Evolutionary conservation across 1,140 invertebrate species (phyloP), one percentile per base, ranked within the genome.

Genomic region (Polyergus mexicanus): DNA sequence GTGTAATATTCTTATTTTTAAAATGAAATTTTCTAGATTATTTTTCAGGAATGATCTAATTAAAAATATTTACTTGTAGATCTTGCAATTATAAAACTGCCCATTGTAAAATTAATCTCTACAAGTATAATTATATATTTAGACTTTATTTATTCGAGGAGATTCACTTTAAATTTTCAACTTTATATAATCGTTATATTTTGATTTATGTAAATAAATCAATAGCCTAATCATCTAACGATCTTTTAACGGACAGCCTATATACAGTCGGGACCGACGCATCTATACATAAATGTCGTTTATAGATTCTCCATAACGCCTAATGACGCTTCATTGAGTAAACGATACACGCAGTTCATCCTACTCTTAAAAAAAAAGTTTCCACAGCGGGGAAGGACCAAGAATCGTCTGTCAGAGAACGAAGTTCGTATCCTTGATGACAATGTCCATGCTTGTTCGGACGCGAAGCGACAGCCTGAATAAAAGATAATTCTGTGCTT

Each of bases 331-430:
- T 62, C 16, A 32, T 83, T 83, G 4, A 83, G 10, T 72, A 72
- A 62, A 74, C 54, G 47, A 83, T 83, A 68, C 68, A 72, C 47
- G 54, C 13, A 19, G 19, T 60, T 83, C 54, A 35, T 72, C 32
- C 25, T 22, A 13, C 44, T 8, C 25, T 19, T 4, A 22, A 83
- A 35, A 38, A 38, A 41, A 54, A 74, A 74, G 28, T 5, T 0
- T 28, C 6, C 16, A 4, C 4, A 13, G 2, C 69, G 25, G 2
- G 10, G n/a, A 44, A 7, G 11, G 28, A 44, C 0, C 10, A 10
- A 32, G 28, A 19, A 19, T 13, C 6, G 3, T 51, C 1, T 32
- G 1, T 13, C 35, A 19, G 10, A 35, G 22, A 44, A 41, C 19
- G 7, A 60, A 44, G 8, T 4, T 41, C 4, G 1, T 25, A 47